These are phyloP conservation scores for Rhinolophus sinicus DNA, from an alignment of 2,113 vertebrate genomes.

Conservation along the genomic window DNA sequence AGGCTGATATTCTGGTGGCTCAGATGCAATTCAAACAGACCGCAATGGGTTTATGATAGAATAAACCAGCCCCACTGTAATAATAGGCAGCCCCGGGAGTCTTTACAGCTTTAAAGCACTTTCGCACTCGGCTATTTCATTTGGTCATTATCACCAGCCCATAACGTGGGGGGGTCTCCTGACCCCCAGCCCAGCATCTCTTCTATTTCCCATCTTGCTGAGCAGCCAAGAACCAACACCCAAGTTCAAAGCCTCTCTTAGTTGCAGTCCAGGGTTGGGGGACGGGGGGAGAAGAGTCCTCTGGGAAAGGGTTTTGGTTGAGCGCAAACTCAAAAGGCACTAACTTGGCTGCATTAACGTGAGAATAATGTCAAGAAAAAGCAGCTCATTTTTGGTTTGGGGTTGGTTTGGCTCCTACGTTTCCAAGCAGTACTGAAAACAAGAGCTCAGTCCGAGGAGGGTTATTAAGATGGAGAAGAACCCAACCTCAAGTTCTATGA, in stretches of 20 bases:
- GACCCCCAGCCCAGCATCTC: background rate
- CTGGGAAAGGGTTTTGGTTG: background rate
- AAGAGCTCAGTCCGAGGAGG: background rate
- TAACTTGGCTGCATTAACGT: background rate
- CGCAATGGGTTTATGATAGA: background rate
- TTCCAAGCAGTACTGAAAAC: background rate
- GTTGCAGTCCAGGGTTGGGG: background rate
- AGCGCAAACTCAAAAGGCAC: background rate
- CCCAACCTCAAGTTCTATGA: background rate
- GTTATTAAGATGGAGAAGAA: background rate
- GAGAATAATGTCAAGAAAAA: background rate
- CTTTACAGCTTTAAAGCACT: background rate
- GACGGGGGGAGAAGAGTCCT: background rate
- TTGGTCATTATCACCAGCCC: background rate
- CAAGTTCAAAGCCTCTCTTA: background rate
- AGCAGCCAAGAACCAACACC: background rate
- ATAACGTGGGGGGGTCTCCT: background rate
- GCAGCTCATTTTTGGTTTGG: background rate
- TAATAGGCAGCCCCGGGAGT: background rate
- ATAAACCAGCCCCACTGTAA: background rate
- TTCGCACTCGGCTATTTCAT: background rate
- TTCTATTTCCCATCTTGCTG: background rate
- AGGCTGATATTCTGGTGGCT: background rate
- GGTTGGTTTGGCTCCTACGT: background rate
- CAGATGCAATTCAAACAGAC: background rate